phyloP scores from a whole-genome alignment of 2,797 vertebrate species.

The Malurus splendens region DNA sequence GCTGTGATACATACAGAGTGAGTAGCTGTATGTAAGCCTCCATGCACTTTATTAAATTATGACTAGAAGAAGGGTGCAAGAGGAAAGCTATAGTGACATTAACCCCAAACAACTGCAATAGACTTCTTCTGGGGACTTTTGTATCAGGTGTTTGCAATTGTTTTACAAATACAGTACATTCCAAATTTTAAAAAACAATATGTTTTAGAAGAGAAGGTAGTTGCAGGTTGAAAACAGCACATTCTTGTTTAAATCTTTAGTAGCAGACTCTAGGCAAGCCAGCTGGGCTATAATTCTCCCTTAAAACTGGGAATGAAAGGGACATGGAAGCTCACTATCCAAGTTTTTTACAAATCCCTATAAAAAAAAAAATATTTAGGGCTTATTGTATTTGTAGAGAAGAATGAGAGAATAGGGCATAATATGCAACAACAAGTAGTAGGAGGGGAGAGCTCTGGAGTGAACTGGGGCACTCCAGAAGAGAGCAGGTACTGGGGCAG shows the following conservation, averaged over 20 bases:
- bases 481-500: neutral
- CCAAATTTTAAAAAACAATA: neutral
- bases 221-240: neutral
- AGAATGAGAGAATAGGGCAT: neutral
- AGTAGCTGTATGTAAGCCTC: neutral
- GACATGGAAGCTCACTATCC: neutral
- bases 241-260: neutral
- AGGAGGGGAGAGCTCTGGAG: neutral
- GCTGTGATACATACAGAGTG: neutral
- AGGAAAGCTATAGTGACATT: neutral
- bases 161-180: neutral
- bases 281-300: neutral
- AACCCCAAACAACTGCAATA: neutral
- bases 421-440: neutral
- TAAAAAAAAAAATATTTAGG: neutral
- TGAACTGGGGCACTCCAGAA: neutral
- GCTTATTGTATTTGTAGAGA: neutral
- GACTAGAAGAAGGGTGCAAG: neutral
- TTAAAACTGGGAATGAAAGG: neutral
- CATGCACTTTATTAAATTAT: neutral
- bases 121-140: neutral
- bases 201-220: neutral
- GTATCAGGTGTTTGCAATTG: neutral
- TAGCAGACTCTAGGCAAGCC: neutral
- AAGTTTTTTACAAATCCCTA: neutral